phyloP scores from a whole-genome alignment of 1,140 invertebrate genomes.

The Tribolium madens region DNA sequence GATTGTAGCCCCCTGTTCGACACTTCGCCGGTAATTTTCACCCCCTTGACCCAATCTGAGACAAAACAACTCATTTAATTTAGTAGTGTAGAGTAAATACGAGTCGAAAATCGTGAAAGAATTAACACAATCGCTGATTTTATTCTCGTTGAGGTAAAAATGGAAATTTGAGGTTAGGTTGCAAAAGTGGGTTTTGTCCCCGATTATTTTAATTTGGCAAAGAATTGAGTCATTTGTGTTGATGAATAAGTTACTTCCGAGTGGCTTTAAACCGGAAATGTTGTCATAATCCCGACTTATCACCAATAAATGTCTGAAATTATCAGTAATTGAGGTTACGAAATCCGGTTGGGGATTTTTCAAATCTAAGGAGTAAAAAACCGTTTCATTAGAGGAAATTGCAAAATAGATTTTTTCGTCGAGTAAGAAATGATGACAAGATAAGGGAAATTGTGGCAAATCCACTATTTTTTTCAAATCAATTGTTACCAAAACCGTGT shows the following conservation, averaged over 20 bases:
- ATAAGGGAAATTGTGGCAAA: background rate
- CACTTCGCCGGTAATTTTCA: background rate
- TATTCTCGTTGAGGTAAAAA: slow-evolving; percentile 46
- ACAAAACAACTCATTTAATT: slow-evolving; percentile 18
- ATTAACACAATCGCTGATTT: slow-evolving; percentile 45
- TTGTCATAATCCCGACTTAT: background rate
- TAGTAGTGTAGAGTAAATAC: slow-evolving; percentile 53
- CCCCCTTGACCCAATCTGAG: background rate
- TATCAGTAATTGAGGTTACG: background rate
- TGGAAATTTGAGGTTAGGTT: slow-evolving; percentile 25
- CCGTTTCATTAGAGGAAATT: background rate
- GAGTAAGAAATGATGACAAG: background rate
- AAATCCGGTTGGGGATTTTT: background rate
- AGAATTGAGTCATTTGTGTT: background rate
- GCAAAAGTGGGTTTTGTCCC: background rate
- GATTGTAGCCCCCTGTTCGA: slow-evolving; percentile 56
- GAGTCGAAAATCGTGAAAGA: slow-evolving; percentile 47
- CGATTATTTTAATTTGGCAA: background rate
- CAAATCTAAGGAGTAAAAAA: background rate
- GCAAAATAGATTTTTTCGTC: background rate
- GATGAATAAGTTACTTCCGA: background rate
- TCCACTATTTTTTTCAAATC: background rate
- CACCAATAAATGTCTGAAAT: background rate
- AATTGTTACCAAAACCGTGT: background rate
- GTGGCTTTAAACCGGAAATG: background rate